A percentile compares a stretch with the other conserved stretches of the same genome.
These are phyloP conservation scores for Stenchaetothrips biformis DNA, from an alignment of 2,888 invertebrate species.

Conservation along the genomic window DNA sequence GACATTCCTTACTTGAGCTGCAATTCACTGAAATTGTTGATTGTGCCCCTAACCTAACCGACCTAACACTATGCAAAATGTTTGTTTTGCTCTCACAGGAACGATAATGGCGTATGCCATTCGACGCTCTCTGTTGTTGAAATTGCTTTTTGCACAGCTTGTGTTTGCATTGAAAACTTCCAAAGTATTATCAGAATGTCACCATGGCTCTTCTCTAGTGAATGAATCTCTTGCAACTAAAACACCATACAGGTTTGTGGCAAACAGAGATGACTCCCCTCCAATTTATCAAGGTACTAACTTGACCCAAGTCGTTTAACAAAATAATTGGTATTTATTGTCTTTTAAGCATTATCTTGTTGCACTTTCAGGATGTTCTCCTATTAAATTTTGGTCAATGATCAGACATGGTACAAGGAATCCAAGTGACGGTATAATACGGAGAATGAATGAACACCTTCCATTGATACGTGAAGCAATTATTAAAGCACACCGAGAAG, in stretches of 20 bases:
- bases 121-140: no score
- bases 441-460: constrained; percentile 52
- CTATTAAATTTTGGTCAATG: constrained; percentile 67
- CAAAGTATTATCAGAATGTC: background rate
- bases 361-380: constrained; percentile 54
- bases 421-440: constrained; percentile 58
- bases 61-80: no score
- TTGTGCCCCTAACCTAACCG: no score
- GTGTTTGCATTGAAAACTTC: no score
- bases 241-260: constrained; percentile 67
- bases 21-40: no score
- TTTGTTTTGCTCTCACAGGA: no score
- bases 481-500: constrained; percentile 42
- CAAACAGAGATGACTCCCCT: constrained; percentile 58
- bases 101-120: no score
- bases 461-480: constrained; percentile 53
- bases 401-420: constrained; percentile 74
- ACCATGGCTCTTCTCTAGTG: background rate
- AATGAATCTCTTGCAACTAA: constrained; percentile 54
- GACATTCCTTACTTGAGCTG: no score
- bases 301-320: background rate
- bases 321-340: background rate
- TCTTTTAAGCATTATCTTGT: constrained; percentile 22
- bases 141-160: no score
- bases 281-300: constrained; percentile 56